Evolutionary conservation across 2,888 invertebrate species (phyloP).

Genomic region (Protophormia terraenovae): DNA sequence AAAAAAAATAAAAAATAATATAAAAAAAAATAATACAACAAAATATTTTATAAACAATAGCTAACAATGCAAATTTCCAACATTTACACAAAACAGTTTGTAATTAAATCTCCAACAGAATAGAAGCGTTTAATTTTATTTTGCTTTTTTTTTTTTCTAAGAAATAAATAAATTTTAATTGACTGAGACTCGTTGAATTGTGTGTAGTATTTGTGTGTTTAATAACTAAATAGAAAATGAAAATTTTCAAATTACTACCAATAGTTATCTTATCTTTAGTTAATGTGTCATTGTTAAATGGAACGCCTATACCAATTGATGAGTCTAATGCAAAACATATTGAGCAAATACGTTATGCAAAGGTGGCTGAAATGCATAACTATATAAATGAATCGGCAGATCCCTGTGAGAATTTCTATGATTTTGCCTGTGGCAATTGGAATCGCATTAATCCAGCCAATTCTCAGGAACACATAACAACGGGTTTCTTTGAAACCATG

Average conservation of each 20-base stretch:
- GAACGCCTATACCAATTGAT: constrained; percentile 21
- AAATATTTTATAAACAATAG: constrained; percentile 49
- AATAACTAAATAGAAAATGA: constrained; percentile 9
- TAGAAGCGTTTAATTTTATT: constrained; percentile 7
- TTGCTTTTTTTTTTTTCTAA: too few relatives aligned
- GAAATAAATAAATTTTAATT: constrained; percentile 27
- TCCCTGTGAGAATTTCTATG: constrained; percentile 77
- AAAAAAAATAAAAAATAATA: background rate
- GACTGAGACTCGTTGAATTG: constrained; percentile 8
- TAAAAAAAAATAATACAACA: constrained; percentile 18
- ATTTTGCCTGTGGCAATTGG: constrained; percentile 78
- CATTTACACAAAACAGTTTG: constrained; percentile 45
- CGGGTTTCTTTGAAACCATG: constrained; percentile 75
- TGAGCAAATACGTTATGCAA: constrained; percentile 70
- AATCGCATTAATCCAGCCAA: constrained; percentile 72
- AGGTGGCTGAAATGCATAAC: constrained; percentile 73
- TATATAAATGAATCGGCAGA: constrained; percentile 74
- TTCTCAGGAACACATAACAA: constrained; percentile 66
- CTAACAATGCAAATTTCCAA: constrained; percentile 53
- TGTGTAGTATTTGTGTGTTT: too few relatives aligned
- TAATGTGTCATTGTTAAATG: background rate
- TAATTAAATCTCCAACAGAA: constrained; percentile 50
- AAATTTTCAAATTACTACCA: background rate
- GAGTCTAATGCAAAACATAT: constrained; percentile 49
- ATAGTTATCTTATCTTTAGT: background rate